Evolutionary conservation across 2,113 vertebrate genomes (phyloP), one percentile per base, ranked within the genome.

Genomic region (Aptenodytes forsteri): DNA sequence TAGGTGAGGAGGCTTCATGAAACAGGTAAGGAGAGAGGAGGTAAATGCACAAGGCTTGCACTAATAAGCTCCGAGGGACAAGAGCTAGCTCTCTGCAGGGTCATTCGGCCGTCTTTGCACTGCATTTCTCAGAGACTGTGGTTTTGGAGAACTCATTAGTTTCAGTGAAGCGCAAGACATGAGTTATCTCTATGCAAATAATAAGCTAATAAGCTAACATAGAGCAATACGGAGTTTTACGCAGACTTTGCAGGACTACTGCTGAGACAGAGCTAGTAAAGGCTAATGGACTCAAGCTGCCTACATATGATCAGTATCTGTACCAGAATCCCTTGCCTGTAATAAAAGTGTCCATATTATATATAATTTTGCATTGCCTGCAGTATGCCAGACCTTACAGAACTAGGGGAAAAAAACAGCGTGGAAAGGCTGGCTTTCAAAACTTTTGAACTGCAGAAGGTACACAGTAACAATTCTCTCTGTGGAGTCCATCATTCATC

Each of bases 321-420:
- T 26, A 83, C 50, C 42, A 79, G 29, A 76, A 91, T 61, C 42
- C 61, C 44, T 72, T 55, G 29, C 38, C 47, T n/a, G 22, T 67
- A 90, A 94, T 67, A 79, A 67, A 82, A 85, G 12, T 21, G 71
- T 85, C 70, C 20, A 47, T 56, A 29, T n/a, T 42, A 64, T 19
- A n/a, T 20, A 22, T 42, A 71, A 22, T 59, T 91, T 95, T 85
- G 91, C 64, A 85, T 36, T 87, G 42, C 50, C 61, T 96, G 47
- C 14, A 55, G 36, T 50, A 36, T 23, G 16, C 44, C 44, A 80
- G 34, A 69, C 30, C 2, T 6, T 67, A 59, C 0, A 82, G 59
- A 42, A 69, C 27, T 36, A 46, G 19, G 20, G 17, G 0, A 0
- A 5, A 17, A 52, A 66, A 32, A 0, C 10, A 2, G 8, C 42